These are phyloP conservation scores for Macroramphosus scolopax DNA, from an alignment of 2,797 vertebrate genomes.

Conservation along the genomic window DNA sequence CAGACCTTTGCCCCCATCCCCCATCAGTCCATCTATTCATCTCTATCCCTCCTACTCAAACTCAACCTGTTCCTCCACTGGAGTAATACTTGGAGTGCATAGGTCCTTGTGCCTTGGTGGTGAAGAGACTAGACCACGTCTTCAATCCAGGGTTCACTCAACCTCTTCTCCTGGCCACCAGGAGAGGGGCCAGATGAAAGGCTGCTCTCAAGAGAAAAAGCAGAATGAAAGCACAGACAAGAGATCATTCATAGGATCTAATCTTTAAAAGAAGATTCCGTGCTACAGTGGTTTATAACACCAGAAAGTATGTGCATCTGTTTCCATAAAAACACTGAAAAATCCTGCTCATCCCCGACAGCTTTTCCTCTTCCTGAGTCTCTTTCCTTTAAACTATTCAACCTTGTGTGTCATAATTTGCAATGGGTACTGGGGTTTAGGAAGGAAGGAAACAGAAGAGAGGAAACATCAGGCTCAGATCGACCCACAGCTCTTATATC, in stretches of 20 bases:
- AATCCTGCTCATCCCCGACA: constrained; percentile 17
- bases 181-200: constrained; percentile 62
- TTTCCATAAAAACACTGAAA: constrained; percentile 47
- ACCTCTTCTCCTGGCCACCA: constrained; percentile 51
- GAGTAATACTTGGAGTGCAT: constrained; percentile 54
- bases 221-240: constrained; percentile 37
- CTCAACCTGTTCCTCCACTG: constrained; percentile 61
- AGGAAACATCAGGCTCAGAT: constrained; percentile 62
- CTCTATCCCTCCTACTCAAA: constrained; percentile 58
- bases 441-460: constrained; percentile 67
- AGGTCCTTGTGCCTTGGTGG: constrained; percentile 64
- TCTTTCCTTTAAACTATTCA: constrained; percentile 36
- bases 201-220: constrained; percentile 43
- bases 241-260: constrained; percentile 23
- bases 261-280: constrained; percentile 5
- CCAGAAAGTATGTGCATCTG: constrained; percentile 35
- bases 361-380: constrained; percentile 52
- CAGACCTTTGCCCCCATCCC: constrained; percentile 64
- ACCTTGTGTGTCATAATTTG: constrained; percentile 58
- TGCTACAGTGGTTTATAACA: constrained; percentile 4
- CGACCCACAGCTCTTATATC: constrained; percentile 48
- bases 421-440: constrained; percentile 29
- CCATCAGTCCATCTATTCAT: constrained; percentile 63
- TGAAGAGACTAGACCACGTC: constrained; percentile 42
- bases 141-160: constrained; percentile 34